These are phyloP conservation scores for Cladopsammia gracilis DNA, from an alignment of 64 coral and sea anemone species.

Conservation along the genomic window DNA sequence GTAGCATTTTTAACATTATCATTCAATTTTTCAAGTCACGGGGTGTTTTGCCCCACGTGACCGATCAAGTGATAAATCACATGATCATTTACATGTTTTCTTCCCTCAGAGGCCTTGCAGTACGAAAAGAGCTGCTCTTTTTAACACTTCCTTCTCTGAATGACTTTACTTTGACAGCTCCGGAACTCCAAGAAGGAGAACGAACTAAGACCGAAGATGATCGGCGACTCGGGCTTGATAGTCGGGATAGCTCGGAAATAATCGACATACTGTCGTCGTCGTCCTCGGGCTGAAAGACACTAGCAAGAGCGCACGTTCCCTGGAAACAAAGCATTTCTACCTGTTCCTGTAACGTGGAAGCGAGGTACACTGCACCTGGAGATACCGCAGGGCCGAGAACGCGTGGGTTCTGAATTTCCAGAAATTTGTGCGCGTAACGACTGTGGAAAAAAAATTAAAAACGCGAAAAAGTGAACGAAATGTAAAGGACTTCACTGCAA, in stretches of 20 bases:
- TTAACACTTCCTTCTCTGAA: background rate
- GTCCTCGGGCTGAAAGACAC: constrained; percentile 82
- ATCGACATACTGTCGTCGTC: constrained; percentile 58
- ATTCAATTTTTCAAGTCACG: no score
- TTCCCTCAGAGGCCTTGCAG: constrained; percentile 1
- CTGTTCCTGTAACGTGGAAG: constrained; percentile 84
- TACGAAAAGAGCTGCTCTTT: constrained; percentile 43
- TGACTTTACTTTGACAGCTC: constrained; percentile 14
- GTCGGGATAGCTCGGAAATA: constrained; percentile 44
- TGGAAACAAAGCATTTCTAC: constrained; percentile 95
- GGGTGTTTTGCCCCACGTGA: no score
- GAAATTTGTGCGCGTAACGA: constrained; percentile 89
- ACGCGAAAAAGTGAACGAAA: background rate
- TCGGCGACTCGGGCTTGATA: constrained; percentile 65
- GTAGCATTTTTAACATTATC: no score
- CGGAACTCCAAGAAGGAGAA: constrained; percentile 77
- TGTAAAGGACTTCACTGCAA: no score
- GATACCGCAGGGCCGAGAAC: constrained; percentile 90
- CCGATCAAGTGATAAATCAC: background rate
- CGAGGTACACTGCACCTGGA: constrained; percentile 89
- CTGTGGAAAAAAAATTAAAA: constrained; percentile 48
- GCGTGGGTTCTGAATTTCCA: constrained; percentile 94
- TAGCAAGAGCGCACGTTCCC: constrained; percentile 68
- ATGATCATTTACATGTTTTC: constrained; percentile 24
- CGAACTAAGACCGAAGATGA: constrained; percentile 53